Percentiles rank a stretch among this genome's conserved stretches.
Evolutionary conservation across 1,140 invertebrate species (phyloP).

Genomic region (Drosophila melanogaster): DNA sequence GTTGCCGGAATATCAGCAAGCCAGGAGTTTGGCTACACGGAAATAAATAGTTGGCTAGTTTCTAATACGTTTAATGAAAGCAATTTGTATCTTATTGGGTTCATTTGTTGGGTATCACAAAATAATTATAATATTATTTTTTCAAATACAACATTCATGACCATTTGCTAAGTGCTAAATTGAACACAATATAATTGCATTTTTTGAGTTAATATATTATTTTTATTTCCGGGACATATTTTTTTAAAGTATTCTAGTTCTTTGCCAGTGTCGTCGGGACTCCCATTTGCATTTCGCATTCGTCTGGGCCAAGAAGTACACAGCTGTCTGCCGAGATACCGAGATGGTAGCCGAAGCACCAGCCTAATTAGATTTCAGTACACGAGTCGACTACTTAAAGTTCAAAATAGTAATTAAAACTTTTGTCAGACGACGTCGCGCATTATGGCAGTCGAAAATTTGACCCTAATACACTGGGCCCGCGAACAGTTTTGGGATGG

Average conservation of each 20-base stretch:
- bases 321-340: constrained; percentile 54
- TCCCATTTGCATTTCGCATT: constrained; percentile 46
- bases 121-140: too few species aligned
- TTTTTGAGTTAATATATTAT: too few species aligned
- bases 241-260: too few species aligned
- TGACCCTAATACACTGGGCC: constrained; percentile 48
- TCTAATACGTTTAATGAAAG: too few species aligned
- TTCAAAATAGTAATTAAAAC: constrained; percentile 84
- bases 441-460: constrained; percentile 63
- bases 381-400: constrained; percentile 81
- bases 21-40: constrained; percentile 7
- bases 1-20: constrained; percentile 34
- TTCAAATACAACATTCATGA: too few species aligned
- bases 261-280: constrained; percentile 5
- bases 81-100: too few species aligned
- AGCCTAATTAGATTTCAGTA: constrained; percentile 83
- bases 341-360: constrained; percentile 47
- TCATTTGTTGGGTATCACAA: too few species aligned
- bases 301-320: constrained; percentile 34
- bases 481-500: neutral
- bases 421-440: constrained; percentile 71
- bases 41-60: neutral
- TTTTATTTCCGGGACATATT: too few species aligned
- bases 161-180: too few species aligned
- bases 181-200: too few species aligned